Evolutionary conservation across 2,888 invertebrate species (phyloP), one percentile per base, ranked within the genome.

Genomic region (Saturnia pavonia): DNA sequence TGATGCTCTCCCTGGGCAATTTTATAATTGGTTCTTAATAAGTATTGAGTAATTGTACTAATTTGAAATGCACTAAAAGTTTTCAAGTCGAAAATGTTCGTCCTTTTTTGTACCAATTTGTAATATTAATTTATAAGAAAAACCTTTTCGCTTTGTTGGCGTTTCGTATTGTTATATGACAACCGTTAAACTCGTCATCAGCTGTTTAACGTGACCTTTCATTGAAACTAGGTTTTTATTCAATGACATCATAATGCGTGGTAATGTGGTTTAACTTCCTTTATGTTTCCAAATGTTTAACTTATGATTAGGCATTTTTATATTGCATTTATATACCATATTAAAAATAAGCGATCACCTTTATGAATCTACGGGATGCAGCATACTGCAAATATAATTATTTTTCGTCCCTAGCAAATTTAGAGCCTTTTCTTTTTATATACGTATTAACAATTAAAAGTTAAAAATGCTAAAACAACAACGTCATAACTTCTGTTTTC

Each of bases 171-270:
- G 19, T 65, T n/a, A n/a, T 40, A 65, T 65, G 65, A n/a, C n/a
- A 40, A 40, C 2, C 40, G 34, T 60, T 60, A 14, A 27, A 40
- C 19, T 65, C 65, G 40, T 40, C 65, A 65, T 65, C 65, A 65
- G 65, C 65, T 65, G 65, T 65, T 40, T 14, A 65, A 19, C 9
- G 40, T n/a, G 65, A 65, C 65, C 65, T 65, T 65, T 40, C 34
- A 40, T 65, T 65, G 65, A 40, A n/a, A 19, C 65, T 65, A 40
- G 34, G 40, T 65, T 65, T 65, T 65, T 65, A 40, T 65, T 40
- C 40, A 40, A 40, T 65, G 34, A 65, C n/a, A 7, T 65, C 65
- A 65, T 60, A 25, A 25, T 40, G 40, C 40, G 40, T 65, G 19
- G 19, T 22, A 40, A 1, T 65, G 11, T 40, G 65, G 19, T 34